Base-by-base conservation (phyloP, 2,888 invertebrate species). In the Catocala fraxini region DNA sequence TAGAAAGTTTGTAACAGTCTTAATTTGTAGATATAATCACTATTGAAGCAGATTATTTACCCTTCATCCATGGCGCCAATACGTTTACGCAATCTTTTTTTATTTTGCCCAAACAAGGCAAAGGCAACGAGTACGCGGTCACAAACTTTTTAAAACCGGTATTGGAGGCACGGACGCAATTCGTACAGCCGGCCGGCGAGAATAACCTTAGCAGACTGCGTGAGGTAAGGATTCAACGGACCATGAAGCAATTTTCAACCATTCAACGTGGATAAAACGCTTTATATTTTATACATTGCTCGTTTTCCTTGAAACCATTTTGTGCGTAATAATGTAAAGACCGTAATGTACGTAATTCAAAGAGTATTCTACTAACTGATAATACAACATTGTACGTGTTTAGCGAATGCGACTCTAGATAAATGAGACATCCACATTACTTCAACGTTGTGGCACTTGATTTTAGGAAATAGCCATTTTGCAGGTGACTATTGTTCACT, bases 191-290 rank as follows among this genome's bases (percentile, higher is more conserved):
- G 81, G 82, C 81, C 78, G 66, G 82, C 59, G 73, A 87, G 89
- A 85, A 86, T 84, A 88, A 85, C 85, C 79, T 79, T 77, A 75
- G 72, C 86, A 83, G 87, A 93, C 93, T 92, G 91, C 84, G 82
- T 73, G 80, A 70, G 73, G 75, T 71, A 68, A 66, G 71, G 70
- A 78, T 67, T 73, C 68, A 80, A 70, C 75, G 61, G 65, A 79
- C 76, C 71, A 76, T 70, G 69, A 71, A 73, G 67, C 69, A 63
- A 51, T 56, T 63, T 68, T 56, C 46, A 66, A 66, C 45, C 61
- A 56, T 63, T 51, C 42, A 34, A 13, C 39, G 59, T 47, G 47
- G 34, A 47, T 34, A 53, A 59, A 65, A 58, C 63, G 56, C 49
- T 59, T 55, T 43, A 61, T 56, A 33, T 9, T 3, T 0, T 34